A percentile compares a stretch with the other conserved stretches of the same genome.
phyloP scores from a whole-genome alignment of 2,888 invertebrate species.

The Campoletis raptor region DNA sequence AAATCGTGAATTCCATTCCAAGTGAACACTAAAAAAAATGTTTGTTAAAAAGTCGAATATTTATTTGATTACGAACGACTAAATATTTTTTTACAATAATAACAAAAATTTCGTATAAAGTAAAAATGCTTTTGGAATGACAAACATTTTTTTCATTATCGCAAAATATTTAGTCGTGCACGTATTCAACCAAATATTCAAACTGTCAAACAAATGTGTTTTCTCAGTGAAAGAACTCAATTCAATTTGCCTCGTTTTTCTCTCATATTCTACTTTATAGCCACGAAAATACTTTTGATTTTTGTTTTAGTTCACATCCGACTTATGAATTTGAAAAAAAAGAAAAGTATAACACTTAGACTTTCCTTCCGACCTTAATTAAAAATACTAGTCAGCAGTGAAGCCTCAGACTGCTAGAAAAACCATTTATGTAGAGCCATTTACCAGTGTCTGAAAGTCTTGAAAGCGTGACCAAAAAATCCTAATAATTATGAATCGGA shows the following conservation, averaged over 20 bases:
- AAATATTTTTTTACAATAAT: too few relatives aligned
- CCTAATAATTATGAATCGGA: constrained; percentile 57
- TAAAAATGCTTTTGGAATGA: too few relatives aligned
- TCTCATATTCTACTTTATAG: background rate
- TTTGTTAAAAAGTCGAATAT: too few relatives aligned
- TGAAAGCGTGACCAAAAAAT: constrained; percentile 66
- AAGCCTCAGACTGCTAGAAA: constrained; percentile 20
- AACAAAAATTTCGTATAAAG: too few relatives aligned
- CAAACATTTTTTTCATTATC: too few relatives aligned
- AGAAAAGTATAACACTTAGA: constrained; percentile 2
- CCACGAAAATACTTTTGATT: background rate
- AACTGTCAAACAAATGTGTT: too few relatives aligned
- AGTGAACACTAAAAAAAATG: background rate
- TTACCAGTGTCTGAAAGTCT: constrained; percentile 35
- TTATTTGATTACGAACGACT: too few relatives aligned
- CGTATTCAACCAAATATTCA: too few relatives aligned
- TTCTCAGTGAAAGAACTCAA: background rate
- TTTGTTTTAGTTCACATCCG: background rate
- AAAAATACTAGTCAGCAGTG: constrained; percentile 40
- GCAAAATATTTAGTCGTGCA: too few relatives aligned
- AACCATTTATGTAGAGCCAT: constrained; percentile 43
- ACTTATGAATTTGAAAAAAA: background rate
- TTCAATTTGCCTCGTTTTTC: background rate
- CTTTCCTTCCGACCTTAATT: constrained; percentile 45
- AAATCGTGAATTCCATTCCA: background rate